phyloP scores from a whole-genome alignment of 35 echinoderm and acorn worm genomes.

The Patiria miniata region DNA sequence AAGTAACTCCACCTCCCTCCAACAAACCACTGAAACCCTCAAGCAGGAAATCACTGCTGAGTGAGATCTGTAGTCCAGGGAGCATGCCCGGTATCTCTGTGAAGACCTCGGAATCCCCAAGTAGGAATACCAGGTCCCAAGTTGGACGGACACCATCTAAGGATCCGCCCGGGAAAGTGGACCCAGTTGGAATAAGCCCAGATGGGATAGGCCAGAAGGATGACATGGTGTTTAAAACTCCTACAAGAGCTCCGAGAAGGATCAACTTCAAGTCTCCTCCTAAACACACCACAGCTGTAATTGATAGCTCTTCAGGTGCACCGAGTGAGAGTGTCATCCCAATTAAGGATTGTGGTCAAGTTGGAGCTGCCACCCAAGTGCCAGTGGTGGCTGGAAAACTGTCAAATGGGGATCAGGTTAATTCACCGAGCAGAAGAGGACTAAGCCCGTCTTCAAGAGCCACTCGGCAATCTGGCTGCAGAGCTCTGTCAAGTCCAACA shows the following conservation, averaged over 20 bases:
- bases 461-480: no score
- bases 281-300: not conserved
- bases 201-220: not conserved
- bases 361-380: no score
- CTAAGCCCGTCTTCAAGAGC: no score
- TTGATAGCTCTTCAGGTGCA: no score
- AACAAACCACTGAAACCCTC: not conserved
- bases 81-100: not conserved
- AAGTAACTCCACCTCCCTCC: not conserved
- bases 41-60: conserved; percentile 20
- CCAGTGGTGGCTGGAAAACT: no score
- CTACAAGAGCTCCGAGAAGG: not conserved
- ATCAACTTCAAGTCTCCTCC: conserved; percentile 5
- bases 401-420: no score
- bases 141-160: not conserved
- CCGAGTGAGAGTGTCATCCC: no score
- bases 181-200: not conserved
- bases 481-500: no score
- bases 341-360: no score
- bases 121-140: conserved; percentile 49
- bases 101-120: not conserved
- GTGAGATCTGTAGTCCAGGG: conserved; percentile 42
- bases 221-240: not conserved
- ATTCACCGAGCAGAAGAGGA: no score
- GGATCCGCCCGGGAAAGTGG: not conserved